Base-by-base conservation (phyloP, 2,888 invertebrate genomes). In the Micoletzkya japonica region DNA sequence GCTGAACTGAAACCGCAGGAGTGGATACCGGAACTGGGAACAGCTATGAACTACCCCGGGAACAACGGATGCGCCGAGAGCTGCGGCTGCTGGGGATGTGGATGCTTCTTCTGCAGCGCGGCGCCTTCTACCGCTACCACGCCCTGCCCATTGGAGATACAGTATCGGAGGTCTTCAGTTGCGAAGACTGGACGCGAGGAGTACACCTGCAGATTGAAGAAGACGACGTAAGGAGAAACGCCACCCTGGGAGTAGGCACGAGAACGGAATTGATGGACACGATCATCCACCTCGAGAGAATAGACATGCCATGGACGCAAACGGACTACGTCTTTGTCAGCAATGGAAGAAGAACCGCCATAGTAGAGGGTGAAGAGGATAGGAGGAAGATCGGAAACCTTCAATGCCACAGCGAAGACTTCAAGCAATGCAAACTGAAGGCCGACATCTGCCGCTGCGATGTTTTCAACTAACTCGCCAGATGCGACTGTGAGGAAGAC, bases 1-100 rank as follows among this genome's bases (percentile, higher is more conserved):
- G 39, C 60, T 2, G 10, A 4, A 2, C 14, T 60, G 7, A 60
- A 24, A n/a, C 26, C 28, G 14, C 4, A 24, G 2, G 39, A 37
- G 4, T 6, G 7, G 1, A 44, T 60, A 17, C 60, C 60, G 1
- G 60, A 60, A 30, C 60, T 60, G 37, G 60, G 60, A 60, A 44
- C 37, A 4, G 20, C 14, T 14, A 10, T n/a, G 14, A 28, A 28
- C 17, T 28, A 28, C 39, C 60, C 60, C 24, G 60, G 60, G 26
- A 39, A 17, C 60, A 39, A 39, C 3, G 30, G 4, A n/a, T 60
- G 60, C 30, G 44, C 28, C 4, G 60, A 60, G 24, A 20, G 17
- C 28, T 60, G 60, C 30, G 60, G 63, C 20, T 63, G 63, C 30
- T 26, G n/a, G 6, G 39, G 44, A 2, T 70, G 63, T 44, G 70